Conservation (phyloP, 2,113 vertebrate species). For the Cardinalis cardinalis region DNA sequence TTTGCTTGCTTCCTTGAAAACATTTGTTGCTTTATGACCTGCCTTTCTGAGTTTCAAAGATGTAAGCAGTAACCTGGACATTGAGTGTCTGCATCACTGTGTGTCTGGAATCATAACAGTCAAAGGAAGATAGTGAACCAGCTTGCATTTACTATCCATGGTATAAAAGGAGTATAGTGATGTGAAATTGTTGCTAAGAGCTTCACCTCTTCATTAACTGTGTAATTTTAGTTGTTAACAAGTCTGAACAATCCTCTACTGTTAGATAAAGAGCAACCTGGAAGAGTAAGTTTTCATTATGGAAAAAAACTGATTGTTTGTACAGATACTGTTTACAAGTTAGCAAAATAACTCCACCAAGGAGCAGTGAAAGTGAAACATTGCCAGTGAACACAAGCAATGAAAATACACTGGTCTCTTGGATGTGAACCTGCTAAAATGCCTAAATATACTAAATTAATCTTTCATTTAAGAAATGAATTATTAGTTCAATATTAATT, state of each 20-base stretch:
- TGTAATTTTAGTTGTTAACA: neutral
- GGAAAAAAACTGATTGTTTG: neutral
- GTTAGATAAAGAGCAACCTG: neutral
- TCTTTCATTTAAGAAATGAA: neutral
- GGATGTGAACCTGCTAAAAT: neutral
- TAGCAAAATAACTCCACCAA: neutral
- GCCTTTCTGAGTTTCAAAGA: neutral
- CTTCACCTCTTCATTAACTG: neutral
- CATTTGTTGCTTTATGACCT: neutral
- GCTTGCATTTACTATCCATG: neutral
- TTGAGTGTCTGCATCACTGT: neutral
- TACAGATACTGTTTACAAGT: neutral
- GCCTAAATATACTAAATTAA: neutral
- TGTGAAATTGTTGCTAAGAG: neutral
- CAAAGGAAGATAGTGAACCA: neutral
- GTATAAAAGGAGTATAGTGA: neutral
- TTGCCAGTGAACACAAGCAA: neutral
- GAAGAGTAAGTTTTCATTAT: neutral
- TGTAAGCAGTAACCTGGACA: neutral
- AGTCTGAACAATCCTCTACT: neutral
- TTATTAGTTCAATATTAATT: neutral
- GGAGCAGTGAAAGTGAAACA: neutral
- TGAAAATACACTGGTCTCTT: neutral
- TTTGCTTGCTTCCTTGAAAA: neutral
- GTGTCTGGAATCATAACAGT: neutral